Base-by-base conservation (phyloP, 2,113 vertebrate genomes). In the Tyto alba region DNA sequence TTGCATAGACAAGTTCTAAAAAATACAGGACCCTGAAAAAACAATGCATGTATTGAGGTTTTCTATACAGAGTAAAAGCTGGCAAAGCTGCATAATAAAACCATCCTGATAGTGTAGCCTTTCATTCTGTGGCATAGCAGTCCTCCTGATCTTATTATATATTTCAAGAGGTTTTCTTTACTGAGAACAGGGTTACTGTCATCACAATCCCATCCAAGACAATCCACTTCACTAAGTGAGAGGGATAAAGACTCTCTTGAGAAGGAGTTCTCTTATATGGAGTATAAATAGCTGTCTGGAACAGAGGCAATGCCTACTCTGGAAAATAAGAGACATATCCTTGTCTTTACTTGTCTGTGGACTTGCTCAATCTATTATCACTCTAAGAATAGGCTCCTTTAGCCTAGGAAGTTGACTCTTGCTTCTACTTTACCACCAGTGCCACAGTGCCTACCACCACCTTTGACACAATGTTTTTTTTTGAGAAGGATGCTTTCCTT, bases 121-220 rank as follows among this genome's bases (percentile, higher is more conserved):
- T 95, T 95, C 59, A n/a, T 95, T 97, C 97, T 94, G 92, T 91
- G 88, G 86, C 81, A 16, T 32, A 94, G 74, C n/a, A 32, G 76
- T 90, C 88, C 81, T 95, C 71, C 92, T 98, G 97, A 98, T 97
- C 98, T 98, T 89, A 97, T 98, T 98, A 98, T 73, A 90, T 91
- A 98, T 97, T 97, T 97, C 94, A 98, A 96, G 97, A 97, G 98
- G 97, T 98, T 97, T 98, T 92, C 94, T 98, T 96, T 97, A 96
- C 97, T 97, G 95, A 98, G 97, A 98, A 98, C 96, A 98, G 96
- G 97, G 96, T 98, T 97, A 98, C 93, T 97, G 97, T 95, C 98
- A 98, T 97, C 97, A 97, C 96, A 98, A 98, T 96, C 97, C 96
- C 90, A 97, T 97, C 97, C 17, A 72, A 95, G 86, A 96, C 97